Percentiles rank a stretch among this genome's conserved stretches.
These are phyloP conservation scores for Geococcyx californianus DNA, from an alignment of 2,113 vertebrate species.

Conservation along the genomic window DNA sequence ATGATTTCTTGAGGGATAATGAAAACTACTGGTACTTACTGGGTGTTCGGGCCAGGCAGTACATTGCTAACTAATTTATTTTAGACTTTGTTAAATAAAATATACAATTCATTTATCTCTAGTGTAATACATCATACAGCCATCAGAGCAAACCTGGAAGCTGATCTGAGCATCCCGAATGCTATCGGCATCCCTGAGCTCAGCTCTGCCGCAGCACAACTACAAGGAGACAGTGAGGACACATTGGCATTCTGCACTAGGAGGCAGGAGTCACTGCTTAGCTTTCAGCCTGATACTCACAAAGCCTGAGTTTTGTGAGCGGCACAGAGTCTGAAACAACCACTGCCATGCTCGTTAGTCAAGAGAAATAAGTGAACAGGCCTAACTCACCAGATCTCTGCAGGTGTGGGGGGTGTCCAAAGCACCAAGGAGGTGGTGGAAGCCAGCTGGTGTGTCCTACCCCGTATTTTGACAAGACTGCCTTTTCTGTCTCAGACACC, in stretches of 20 bases:
- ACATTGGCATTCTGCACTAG: background rate
- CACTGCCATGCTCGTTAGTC: background rate
- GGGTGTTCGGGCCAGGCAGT: background rate
- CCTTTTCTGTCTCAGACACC: background rate
- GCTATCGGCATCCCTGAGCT: background rate
- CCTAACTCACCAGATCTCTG: rapidly evolving
- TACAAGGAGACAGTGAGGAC: background rate
- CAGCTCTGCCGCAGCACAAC: background rate
- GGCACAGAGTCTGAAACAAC: background rate
- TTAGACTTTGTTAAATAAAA: conserved; percentile 43
- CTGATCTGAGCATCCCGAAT: background rate
- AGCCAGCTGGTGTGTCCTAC: background rate
- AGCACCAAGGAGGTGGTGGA: rapidly evolving
- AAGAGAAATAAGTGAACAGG: background rate
- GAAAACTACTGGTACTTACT: background rate
- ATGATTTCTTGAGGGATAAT: conserved; percentile 37
- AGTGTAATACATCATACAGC: background rate
- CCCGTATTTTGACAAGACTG: background rate
- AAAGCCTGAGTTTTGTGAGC: background rate
- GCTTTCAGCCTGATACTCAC: background rate
- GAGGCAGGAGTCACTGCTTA: background rate
- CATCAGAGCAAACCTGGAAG: background rate
- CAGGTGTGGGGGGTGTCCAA: too few species aligned
- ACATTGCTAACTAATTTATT: conserved; percentile 20
- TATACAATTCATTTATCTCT: background rate